A percentile compares a stretch with the other conserved stretches of the same genome.
These are phyloP conservation scores for Hyperopisus bebe DNA, from an alignment of 2,113 vertebrate species.

Conservation along the genomic window DNA sequence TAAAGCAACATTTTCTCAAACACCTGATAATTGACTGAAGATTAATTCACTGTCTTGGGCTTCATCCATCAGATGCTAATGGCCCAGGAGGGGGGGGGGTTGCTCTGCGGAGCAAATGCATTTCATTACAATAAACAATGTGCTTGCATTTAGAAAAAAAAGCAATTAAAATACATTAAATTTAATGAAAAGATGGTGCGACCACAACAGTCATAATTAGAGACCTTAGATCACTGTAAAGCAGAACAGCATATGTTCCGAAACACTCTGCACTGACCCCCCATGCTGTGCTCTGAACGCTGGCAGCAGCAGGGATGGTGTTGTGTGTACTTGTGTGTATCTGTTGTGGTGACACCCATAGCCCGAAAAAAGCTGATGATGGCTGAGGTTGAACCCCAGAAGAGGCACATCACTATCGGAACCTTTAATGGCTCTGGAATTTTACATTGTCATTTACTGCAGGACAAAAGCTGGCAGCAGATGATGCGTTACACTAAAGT, in stretches of 20 bases:
- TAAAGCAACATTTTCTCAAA: background rate
- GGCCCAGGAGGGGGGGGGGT: background rate
- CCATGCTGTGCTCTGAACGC: background rate
- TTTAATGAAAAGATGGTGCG: background rate
- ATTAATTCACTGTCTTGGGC: background rate
- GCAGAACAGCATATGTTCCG: background rate
- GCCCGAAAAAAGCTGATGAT: background rate
- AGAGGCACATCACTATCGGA: background rate
- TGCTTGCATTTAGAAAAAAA: background rate
- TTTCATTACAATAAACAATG: background rate
- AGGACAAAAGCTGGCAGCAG: background rate
- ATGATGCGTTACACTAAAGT: background rate
- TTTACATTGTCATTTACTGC: background rate
- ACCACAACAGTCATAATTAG: background rate
- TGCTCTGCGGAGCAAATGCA: background rate
- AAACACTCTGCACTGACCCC: background rate
- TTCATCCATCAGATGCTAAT: background rate
- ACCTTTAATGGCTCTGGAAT: background rate
- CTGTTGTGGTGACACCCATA: background rate
- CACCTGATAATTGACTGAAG: background rate
- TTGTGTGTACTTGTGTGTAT: background rate
- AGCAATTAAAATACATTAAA: background rate
- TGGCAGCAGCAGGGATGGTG: background rate
- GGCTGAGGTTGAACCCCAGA: background rate
- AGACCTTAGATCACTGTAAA: background rate